Base-by-base conservation (phyloP, 2,888 invertebrate genomes). In the Drosophila flavopinicola region DNA sequence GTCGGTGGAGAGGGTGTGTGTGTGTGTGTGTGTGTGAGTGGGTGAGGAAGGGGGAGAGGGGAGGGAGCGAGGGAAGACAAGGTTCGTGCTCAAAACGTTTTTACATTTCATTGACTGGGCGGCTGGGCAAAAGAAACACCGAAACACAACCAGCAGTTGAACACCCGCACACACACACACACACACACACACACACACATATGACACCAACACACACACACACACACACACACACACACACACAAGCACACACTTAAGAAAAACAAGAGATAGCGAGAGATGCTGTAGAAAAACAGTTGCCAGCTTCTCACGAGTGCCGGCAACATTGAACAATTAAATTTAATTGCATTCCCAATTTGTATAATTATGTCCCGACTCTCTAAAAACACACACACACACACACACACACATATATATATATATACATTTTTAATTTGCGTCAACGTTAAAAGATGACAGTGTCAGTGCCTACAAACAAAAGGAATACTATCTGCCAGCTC, bases 321-420 rank as follows among this genome's bases (percentile, higher is more conserved):
- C 66, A 78, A 75, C 83, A 75, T 73, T 78, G 75, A 84, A 80
- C 80, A 80, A 80, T 80, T 80, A 86, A 86, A 86, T 87, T 86
- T 86, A 86, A 86, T 86, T 87, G 86, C 85, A 87, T 76, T 86
- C 79, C 85, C 87, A 87, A 86, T 86, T 86, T 86, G 87, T 87
- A 85, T 86, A 87, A 86, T 86, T 86, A 86, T 85, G 84, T 70
- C 76, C 60, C 72, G 75, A 58, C 69, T 70, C 75, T 77, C 85
- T 77, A 85, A 79, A 85, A 79, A 63, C 49, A 57, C 15, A 60
- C 29, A 48, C 17, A 38, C 17, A 35, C 4, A n/a, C 3, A 33
- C 4, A 49, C 11, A 29, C 29, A 37, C 25, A 35, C 15, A 37
- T 39, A 47, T 32, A 41, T 24, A 33, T 49, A 30, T 45, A 49